Percentiles rank a stretch among this genome's conserved stretches.
These are phyloP conservation scores for Mythimna impura DNA, from an alignment of 2,888 invertebrate genomes.

Conservation along the genomic window DNA sequence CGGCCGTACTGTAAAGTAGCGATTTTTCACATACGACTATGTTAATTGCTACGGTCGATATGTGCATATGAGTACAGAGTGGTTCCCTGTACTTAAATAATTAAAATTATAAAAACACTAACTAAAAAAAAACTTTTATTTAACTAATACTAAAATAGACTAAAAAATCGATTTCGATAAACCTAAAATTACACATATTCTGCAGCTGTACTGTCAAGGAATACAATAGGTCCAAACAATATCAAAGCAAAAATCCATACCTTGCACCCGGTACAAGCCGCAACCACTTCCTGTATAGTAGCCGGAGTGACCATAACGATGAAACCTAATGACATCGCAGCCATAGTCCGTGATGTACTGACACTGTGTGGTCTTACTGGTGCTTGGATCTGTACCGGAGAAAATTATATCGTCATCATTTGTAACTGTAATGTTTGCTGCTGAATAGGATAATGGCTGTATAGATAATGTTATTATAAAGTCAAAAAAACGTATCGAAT, in stretches of 20 bases:
- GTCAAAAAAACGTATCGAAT: too few relatives aligned
- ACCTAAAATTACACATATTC: not conserved
- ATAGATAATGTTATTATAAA: not conserved
- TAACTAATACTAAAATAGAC: too few relatives aligned
- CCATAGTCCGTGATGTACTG: slow-evolving; percentile 96
- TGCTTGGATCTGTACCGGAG: slow-evolving; percentile 76
- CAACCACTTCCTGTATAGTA: slow-evolving; percentile 97
- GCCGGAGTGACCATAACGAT: slow-evolving; percentile 97
- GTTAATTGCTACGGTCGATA: too few relatives aligned
- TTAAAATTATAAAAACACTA: too few relatives aligned
- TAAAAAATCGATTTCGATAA: not conserved
- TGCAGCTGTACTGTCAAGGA: not conserved
- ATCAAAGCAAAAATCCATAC: slow-evolving; percentile 75
- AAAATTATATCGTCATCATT: slow-evolving; percentile 35
- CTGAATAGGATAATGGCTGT: not conserved
- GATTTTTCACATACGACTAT: too few relatives aligned
- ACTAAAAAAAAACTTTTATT: too few relatives aligned
- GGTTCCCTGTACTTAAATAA: too few relatives aligned
- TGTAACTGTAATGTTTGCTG: slow-evolving; percentile 13
- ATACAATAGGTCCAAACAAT: slow-evolving; percentile 8
- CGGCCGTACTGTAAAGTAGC: too few relatives aligned
- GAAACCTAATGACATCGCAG: slow-evolving; percentile 97
- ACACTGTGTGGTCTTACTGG: slow-evolving; percentile 93
- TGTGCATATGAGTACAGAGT: too few relatives aligned
- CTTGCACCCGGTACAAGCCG: slow-evolving; percentile 96